phyloP scores from a whole-genome alignment of 2,888 invertebrate genomes.

The Pemphredon lugubris region DNA sequence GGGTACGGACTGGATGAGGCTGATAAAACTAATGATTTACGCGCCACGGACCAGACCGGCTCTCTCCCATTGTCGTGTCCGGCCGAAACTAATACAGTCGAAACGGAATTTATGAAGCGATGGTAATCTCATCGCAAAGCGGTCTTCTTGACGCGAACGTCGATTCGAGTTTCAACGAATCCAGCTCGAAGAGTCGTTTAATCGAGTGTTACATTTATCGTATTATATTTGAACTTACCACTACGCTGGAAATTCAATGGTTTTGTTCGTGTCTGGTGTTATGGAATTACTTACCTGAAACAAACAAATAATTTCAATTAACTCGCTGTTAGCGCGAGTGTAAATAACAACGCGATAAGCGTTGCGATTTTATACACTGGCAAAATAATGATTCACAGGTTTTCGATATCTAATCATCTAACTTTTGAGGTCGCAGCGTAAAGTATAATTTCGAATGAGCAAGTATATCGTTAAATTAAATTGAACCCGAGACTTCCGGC shows the following conservation, averaged over 20 bases:
- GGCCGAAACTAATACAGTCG: constrained; percentile 68
- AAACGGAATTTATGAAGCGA: constrained; percentile 52
- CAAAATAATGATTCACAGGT: no score
- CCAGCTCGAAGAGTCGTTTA: constrained; percentile 3
- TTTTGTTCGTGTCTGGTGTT: not conserved
- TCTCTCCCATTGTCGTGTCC: constrained; percentile 65
- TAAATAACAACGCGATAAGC: no score
- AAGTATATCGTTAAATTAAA: no score
- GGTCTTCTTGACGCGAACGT: constrained; percentile 15
- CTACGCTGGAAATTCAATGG: not conserved
- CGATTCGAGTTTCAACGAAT: not conserved
- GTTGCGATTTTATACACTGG: no score
- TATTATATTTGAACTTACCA: constrained; percentile 4
- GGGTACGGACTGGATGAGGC: constrained; percentile 77
- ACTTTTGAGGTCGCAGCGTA: no score
- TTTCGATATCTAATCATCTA: no score
- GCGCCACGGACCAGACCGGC: constrained; percentile 52
- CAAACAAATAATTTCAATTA: not conserved
- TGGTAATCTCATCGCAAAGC: constrained; percentile 29
- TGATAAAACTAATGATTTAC: constrained; percentile 80
- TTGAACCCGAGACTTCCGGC: no score
- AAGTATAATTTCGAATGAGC: no score
- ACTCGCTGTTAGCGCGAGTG: no score
- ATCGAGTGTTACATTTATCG: not conserved
- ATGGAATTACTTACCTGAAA: constrained; percentile 43